Conservation (phyloP, 2,888 invertebrate genomes). For the Pediacus dermestoides region DNA sequence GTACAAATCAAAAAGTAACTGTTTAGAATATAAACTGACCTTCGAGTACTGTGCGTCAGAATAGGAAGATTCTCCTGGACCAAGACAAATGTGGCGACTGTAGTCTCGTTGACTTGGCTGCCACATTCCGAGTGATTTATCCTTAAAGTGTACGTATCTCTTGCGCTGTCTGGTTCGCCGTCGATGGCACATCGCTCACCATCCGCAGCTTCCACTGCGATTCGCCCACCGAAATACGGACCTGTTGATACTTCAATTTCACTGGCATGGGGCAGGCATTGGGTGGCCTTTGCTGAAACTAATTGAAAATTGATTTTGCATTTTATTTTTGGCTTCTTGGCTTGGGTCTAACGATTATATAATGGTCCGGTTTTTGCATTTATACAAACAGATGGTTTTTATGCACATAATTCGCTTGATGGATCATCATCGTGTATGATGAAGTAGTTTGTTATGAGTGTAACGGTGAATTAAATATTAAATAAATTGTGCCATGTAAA, state of each 20-base stretch:
- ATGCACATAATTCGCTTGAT: no score
- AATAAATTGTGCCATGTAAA: slow-evolving; percentile 2
- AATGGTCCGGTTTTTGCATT: no score
- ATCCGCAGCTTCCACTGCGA: slow-evolving; percentile 70
- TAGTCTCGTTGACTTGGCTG: slow-evolving; percentile 65
- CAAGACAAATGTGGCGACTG: slow-evolving; percentile 76
- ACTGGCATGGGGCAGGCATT: slow-evolving; percentile 74
- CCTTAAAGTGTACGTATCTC: slow-evolving; percentile 69
- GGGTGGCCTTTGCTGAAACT: slow-evolving; percentile 79
- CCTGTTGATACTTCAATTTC: slow-evolving; percentile 82
- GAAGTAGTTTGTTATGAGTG: background rate
- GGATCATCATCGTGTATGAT: no score
- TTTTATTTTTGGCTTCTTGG: slow-evolving; percentile 1
- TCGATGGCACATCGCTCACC: slow-evolving; percentile 70
- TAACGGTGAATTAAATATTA: background rate
- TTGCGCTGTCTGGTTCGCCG: slow-evolving; percentile 68
- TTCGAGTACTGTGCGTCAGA: slow-evolving; percentile 65
- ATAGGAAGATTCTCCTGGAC: slow-evolving; percentile 82
- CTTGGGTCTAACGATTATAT: no score
- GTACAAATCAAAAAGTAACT: no score
- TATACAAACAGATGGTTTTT: no score
- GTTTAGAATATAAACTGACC: no score
- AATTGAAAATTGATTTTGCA: slow-evolving; percentile 18
- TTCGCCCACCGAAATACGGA: slow-evolving; percentile 74
- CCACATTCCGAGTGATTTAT: slow-evolving; percentile 72